These are phyloP conservation scores for Nerophis lumbriciformis DNA, from an alignment of 2,113 vertebrate genomes.

Conservation along the genomic window DNA sequence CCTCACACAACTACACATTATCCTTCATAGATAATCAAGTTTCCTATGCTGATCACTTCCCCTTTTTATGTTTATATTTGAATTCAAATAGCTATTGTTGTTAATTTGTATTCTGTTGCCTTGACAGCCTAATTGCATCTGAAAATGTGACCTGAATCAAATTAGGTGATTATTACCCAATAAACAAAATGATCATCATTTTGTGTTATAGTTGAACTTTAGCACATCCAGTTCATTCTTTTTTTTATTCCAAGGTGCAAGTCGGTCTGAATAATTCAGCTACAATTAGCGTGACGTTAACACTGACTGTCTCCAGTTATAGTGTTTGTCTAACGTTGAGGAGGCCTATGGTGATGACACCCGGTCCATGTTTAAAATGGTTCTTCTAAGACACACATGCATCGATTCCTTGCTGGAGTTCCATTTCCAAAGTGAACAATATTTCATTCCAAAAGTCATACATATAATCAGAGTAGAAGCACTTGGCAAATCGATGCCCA, in stretches of 20 bases:
- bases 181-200: not conserved
- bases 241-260: slow-evolving; percentile 24
- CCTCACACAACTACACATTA: slow-evolving; percentile 9
- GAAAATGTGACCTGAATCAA: slow-evolving; percentile 30
- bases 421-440: not conserved
- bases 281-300: slow-evolving; percentile 67
- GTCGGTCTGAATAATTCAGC: slow-evolving; percentile 66
- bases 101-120: slow-evolving; percentile 21
- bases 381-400: slow-evolving; percentile 30
- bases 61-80: slow-evolving; percentile 1
- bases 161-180: slow-evolving; percentile 28
- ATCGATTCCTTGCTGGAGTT: not conserved
- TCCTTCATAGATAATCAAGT: slow-evolving; percentile 19
- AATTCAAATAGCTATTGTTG: slow-evolving; percentile 28
- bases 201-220: slow-evolving; percentile 20
- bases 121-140: slow-evolving; percentile 17
- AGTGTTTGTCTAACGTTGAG: slow-evolving; percentile 54
- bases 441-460: not conserved
- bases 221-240: slow-evolving; percentile 45
- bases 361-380: slow-evolving; percentile 50
- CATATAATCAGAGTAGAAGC: not conserved
- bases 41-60: slow-evolving; percentile 8
- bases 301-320: slow-evolving; percentile 60
- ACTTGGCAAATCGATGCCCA: not conserved
- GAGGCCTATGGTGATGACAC: slow-evolving; percentile 34